Conservation (phyloP, 2,113 vertebrate species). For the Plotosus lineatus region DNA sequence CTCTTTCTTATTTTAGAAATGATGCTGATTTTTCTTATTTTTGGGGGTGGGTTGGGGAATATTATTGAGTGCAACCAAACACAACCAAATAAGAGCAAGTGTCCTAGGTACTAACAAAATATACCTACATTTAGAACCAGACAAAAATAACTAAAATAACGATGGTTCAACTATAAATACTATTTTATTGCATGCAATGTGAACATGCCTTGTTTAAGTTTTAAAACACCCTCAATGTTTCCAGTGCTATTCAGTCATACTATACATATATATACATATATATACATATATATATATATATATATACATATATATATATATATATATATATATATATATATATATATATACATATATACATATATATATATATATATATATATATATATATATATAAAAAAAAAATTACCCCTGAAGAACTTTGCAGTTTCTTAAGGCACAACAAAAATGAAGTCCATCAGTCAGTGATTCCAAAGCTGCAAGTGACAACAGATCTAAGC, state of each 20-base stretch:
- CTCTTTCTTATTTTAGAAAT: background rate
- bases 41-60: no score
- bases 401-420: background rate
- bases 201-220: background rate
- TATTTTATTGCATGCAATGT: background rate
- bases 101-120: background rate
- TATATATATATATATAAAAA: no score
- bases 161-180: no score
- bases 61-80: background rate
- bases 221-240: background rate
- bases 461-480: background rate
- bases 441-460: slow-evolving; percentile 8
- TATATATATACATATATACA: no score
- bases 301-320: no score
- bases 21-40: background rate
- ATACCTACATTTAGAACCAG: background rate
- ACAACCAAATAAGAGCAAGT: background rate
- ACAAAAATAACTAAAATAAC: no score
- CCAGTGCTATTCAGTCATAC: background rate
- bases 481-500: background rate
- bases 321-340: no score
- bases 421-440: slow-evolving; percentile 1
- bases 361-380: no score
- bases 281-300: no score
- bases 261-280: no score